phyloP scores from a whole-genome alignment of 2,888 invertebrate species.

The Amaurobius ferox region DNA sequence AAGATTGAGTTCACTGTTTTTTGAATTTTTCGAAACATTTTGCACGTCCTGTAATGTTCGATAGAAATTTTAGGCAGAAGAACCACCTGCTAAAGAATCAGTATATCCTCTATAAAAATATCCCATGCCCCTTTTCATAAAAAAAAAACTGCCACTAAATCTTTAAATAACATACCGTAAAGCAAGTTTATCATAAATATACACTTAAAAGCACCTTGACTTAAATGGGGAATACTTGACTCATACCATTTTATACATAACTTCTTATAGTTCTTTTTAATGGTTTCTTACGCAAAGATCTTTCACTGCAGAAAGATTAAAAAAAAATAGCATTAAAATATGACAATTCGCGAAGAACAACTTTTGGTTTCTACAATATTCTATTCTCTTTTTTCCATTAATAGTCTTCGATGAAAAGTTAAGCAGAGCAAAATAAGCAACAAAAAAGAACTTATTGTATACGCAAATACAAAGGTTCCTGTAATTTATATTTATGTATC shows the following conservation, averaged over 20 bases:
- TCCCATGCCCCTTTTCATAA: too few relatives aligned
- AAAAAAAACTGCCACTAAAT: too few relatives aligned
- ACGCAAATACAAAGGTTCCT: background rate
- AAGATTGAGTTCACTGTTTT: too few relatives aligned
- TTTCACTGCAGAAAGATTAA: background rate
- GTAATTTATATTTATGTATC: slow-evolving; percentile 3
- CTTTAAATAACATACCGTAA: background rate
- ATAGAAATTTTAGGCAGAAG: too few relatives aligned
- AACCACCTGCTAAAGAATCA: too few relatives aligned
- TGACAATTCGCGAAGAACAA: slow-evolving; percentile 8
- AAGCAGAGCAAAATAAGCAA: background rate
- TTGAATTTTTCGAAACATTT: background rate
- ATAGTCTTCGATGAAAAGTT: background rate
- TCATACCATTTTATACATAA: background rate
- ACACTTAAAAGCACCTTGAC: background rate
- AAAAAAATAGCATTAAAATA: background rate
- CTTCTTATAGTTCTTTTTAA: background rate
- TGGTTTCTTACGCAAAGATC: background rate
- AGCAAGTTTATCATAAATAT: background rate
- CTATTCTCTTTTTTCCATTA: background rate
- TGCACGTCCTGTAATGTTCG: too few relatives aligned
- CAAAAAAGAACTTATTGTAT: background rate
- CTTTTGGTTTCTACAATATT: background rate
- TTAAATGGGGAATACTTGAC: background rate
- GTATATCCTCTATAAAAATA: too few relatives aligned